Evolutionary conservation across 2,113 vertebrate species (phyloP).

Genomic region (Oostethus manadensis): DNA sequence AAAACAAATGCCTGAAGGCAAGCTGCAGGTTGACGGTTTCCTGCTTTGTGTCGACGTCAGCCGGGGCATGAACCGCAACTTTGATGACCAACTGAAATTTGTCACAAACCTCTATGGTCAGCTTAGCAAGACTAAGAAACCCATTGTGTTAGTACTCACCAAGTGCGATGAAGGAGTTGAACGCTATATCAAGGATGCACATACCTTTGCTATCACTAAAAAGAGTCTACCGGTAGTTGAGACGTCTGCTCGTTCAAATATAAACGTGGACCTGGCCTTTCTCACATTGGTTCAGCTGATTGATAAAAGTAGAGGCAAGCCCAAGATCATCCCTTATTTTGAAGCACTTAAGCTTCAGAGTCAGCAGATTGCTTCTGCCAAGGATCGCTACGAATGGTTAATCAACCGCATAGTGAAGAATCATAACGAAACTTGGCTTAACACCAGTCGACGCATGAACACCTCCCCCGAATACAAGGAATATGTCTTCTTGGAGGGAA

Average conservation of each 20-base stretch:
- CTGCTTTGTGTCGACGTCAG: conserved; percentile 93
- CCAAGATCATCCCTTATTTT: conserved; percentile 94
- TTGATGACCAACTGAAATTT: conserved; percentile 97
- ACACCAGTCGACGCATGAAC: conserved; percentile 83
- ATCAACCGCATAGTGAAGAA: conserved; percentile 88
- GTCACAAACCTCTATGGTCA: conserved; percentile 90
- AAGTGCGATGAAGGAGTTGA: conserved; percentile 98
- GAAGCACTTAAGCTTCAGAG: conserved; percentile 96
- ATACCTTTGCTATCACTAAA: conserved; percentile 90
- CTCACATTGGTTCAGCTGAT: conserved; percentile 88
- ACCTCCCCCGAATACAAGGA: conserved; percentile 86
- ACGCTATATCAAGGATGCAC: conserved; percentile 93
- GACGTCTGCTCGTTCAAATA: conserved; percentile 92
- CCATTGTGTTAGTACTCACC: conserved; percentile 87
- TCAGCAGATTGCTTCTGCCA: conserved; percentile 91
- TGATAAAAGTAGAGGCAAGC: conserved; percentile 86
- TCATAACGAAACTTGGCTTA: conserved; percentile 87
- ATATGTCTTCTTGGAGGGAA: conserved; percentile 93
- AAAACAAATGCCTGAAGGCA: conserved; percentile 98
- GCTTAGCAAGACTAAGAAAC: conserved; percentile 92
- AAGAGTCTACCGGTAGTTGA: conserved; percentile 98
- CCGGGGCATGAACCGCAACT: conserved; percentile 95
- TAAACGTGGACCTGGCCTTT: conserved; percentile 93
- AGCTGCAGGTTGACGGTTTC: conserved; percentile 91
- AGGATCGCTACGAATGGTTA: conserved; percentile 96